These are phyloP conservation scores for Agapostemon virescens DNA, from an alignment of 2,888 invertebrate species.

Conservation along the genomic window DNA sequence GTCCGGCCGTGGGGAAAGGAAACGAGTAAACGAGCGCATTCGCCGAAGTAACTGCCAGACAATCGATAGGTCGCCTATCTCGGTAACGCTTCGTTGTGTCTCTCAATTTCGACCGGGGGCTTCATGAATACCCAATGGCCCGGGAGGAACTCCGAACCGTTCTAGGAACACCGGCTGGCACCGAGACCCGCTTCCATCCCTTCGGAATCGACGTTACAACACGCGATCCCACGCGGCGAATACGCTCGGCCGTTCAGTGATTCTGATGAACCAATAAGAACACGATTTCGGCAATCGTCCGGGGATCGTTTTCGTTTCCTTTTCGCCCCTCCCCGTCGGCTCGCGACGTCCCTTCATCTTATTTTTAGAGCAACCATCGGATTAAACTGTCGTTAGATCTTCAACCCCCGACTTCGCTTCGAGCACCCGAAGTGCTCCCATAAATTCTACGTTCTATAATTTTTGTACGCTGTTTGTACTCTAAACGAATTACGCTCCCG, in stretches of 20 bases:
- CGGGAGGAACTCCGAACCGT: conserved; percentile 72
- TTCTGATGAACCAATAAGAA: conserved; percentile 65
- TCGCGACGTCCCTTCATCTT: background rate
- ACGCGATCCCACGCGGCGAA: conserved; percentile 65
- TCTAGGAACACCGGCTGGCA: conserved; percentile 76
- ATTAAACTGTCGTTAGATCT: conserved; percentile 2
- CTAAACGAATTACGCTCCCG: no score
- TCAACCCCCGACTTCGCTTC: background rate
- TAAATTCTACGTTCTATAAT: no score
- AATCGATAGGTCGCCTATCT: conserved; percentile 76
- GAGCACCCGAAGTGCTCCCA: no score
- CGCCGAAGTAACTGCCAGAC: conserved; percentile 75
- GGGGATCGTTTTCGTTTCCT: conserved; percentile 47
- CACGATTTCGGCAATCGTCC: conserved; percentile 54
- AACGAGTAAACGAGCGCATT: conserved; percentile 71
- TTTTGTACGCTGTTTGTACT: no score
- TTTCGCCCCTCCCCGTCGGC: conserved; percentile 11
- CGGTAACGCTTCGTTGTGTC: conserved; percentile 75
- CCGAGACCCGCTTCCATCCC: conserved; percentile 72
- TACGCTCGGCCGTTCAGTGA: conserved; percentile 48
- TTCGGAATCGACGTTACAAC: conserved; percentile 68
- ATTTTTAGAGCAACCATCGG: background rate
- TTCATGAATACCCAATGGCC: conserved; percentile 76
- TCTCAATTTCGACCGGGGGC: conserved; percentile 75
- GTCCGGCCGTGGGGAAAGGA: conserved; percentile 30